Base-by-base conservation (phyloP, 2,888 invertebrate species). In the Tipula unca region DNA sequence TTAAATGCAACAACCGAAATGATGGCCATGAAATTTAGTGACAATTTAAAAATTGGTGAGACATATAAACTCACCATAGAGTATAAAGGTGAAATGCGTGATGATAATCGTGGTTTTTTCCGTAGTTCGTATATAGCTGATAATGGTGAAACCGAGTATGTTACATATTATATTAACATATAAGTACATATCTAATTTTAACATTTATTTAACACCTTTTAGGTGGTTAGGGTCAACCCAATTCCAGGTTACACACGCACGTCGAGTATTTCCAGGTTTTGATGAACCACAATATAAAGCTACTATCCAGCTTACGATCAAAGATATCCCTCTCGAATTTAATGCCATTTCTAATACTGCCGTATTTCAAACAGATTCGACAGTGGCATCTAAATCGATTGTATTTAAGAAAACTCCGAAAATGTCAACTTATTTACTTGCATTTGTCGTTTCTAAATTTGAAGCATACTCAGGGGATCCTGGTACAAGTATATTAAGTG, bases 381-480 rank as follows among this genome's bases (percentile, higher is more conserved):
- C 8, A 29, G 13, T 14, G n/a, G 1, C 29, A 82, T 17, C 69
- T 69, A 85, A 82, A 36, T 20, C 17, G 84, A 36, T 36, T 17
- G 86, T 86, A n/a, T 84, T 84, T 36, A 1, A 4, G 0, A 91
- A 92, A 83, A 93, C 93, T 0, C 89, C 91, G 0, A 90, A 91
- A 20, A 96, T 96, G 96, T 94, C 96, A 6, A 92, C 95, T 0
- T 97, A 98, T 88, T 91, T 97, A 14, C 92, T 96, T 2, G 97
- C 97, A 0, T 96, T 96, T 89, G 92, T 96, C 14, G 94, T 97
- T 0, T 93, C 93, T 1, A 92, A 93, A 87, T 93, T 93, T 87
- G 89, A 88, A n/a, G 87, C 90, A 6, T 88, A 89, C 0, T 90
- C 91, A 20, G 86, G 87, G 0, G 88, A 88, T 0, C 8, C 39